A percentile compares a stretch with the other conserved stretches of the same genome.
Evolutionary conservation across 2,888 invertebrate genomes (phyloP).

Genomic region (Slavum lentiscoides): DNA sequence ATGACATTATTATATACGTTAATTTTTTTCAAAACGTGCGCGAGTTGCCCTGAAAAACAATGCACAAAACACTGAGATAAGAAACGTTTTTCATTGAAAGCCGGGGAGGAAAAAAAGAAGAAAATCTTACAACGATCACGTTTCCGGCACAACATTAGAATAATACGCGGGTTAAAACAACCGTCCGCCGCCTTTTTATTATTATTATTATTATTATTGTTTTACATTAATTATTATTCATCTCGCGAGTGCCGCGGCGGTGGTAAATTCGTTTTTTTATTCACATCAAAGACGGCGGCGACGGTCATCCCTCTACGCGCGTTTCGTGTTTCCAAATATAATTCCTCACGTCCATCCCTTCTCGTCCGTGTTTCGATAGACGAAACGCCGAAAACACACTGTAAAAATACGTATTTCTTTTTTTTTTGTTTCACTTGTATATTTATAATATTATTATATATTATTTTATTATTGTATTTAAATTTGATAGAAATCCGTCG

Average conservation of each 20-base stretch:
- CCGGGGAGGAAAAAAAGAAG: not conserved
- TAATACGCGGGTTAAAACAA: not conserved
- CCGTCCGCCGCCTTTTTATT: not conserved
- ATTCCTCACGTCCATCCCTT: not conserved
- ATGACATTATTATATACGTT: not conserved
- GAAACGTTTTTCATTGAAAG: not conserved
- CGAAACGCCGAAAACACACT: not conserved
- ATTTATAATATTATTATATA: too few relatives aligned
- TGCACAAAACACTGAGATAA: not conserved
- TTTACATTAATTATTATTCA: constrained; percentile 15
- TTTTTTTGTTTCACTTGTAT: not conserved
- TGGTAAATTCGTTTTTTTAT: constrained; percentile 7
- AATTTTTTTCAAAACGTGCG: constrained; percentile 17
- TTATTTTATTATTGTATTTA: too few relatives aligned
- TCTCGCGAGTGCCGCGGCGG: constrained; percentile 1
- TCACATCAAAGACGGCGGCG: too few relatives aligned
- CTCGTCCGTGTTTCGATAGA: not conserved
- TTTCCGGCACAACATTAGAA: not conserved
- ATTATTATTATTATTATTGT: not conserved
- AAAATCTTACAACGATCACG: not conserved
- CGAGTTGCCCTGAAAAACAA: not conserved
- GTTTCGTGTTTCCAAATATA: not conserved
- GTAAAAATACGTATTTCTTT: not conserved
- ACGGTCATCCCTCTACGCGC: too few relatives aligned
- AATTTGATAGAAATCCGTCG: too few relatives aligned